Evolutionary conservation across 1,140 invertebrate genomes (phyloP).

Genomic region (Diabrotica virgifera): DNA sequence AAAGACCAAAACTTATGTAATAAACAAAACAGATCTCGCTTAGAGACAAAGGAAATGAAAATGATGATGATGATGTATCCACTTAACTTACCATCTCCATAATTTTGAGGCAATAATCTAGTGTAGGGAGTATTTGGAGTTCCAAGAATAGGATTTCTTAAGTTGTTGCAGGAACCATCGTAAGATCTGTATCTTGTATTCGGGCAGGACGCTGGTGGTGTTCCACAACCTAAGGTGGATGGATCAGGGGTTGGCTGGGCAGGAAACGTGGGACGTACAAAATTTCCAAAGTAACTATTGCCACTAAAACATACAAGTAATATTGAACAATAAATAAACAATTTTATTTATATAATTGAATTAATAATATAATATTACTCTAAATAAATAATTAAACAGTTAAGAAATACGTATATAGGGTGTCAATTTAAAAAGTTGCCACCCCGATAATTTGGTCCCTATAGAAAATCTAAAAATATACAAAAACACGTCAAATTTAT

Average conservation of each 20-base stretch:
- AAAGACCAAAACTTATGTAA: too few relatives aligned
- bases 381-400: too few relatives aligned
- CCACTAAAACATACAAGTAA: neutral
- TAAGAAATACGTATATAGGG: neutral
- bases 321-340: neutral
- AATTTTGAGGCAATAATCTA: conserved; percentile 71
- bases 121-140: conserved; percentile 64
- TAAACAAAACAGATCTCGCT: too few relatives aligned
- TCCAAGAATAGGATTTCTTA: conserved; percentile 68
- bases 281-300: neutral
- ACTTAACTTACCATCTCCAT: conserved; percentile 68
- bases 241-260: conserved; percentile 36
- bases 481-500: too few relatives aligned
- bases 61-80: neutral
- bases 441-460: too few relatives aligned
- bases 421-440: too few relatives aligned
- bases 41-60: neutral
- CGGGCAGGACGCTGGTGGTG: conserved; percentile 48
- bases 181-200: conserved; percentile 66
- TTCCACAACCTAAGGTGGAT: conserved; percentile 45
- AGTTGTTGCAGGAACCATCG: conserved; percentile 86
- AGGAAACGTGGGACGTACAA: neutral
- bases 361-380: neutral
- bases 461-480: too few relatives aligned
- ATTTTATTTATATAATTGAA: neutral